Conservation (phyloP, 2,888 invertebrate species). For the Pterostichus madidus region DNA sequence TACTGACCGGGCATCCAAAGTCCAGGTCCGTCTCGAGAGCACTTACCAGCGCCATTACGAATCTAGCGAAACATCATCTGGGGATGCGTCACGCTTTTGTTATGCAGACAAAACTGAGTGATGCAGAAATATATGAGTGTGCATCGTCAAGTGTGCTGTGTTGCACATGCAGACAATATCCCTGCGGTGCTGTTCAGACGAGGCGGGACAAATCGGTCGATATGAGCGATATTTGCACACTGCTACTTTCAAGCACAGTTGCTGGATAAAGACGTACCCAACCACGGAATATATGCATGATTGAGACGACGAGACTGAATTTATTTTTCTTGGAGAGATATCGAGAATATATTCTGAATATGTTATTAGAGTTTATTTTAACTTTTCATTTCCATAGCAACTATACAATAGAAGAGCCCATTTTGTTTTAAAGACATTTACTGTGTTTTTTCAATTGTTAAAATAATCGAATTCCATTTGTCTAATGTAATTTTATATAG, state of each 20-base stretch:
- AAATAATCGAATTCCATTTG: too few relatives aligned
- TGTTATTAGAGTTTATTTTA: too few relatives aligned
- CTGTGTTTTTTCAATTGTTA: too few relatives aligned
- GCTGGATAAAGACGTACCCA: not conserved
- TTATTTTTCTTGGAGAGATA: too few relatives aligned
- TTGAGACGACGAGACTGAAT: not conserved
- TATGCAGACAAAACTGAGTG: slow-evolving; percentile 40
- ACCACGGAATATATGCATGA: slow-evolving; percentile 43
- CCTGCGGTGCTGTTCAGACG: not conserved
- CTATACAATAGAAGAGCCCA: not conserved
- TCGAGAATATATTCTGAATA: too few relatives aligned
- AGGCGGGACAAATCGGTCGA: slow-evolving; percentile 51
- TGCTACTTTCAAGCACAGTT: slow-evolving; percentile 10
- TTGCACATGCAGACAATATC: slow-evolving; percentile 41
- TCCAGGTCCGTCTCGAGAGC: slow-evolving; percentile 18
- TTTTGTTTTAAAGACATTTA: too few relatives aligned
- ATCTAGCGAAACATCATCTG: not conserved
- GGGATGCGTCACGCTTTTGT: slow-evolving; percentile 41
- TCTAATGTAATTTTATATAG: too few relatives aligned
- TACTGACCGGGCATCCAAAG: not conserved
- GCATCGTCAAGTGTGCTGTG: slow-evolving; percentile 29
- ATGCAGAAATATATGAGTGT: slow-evolving; percentile 30
- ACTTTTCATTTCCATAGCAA: not conserved
- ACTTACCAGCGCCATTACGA: slow-evolving; percentile 11
- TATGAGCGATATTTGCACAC: slow-evolving; percentile 40